A percentile compares a stretch with the other conserved stretches of the same genome.
These are phyloP conservation scores for Drosophila pseudotalamancana DNA, from an alignment of 2,888 invertebrate genomes.

Conservation along the genomic window DNA sequence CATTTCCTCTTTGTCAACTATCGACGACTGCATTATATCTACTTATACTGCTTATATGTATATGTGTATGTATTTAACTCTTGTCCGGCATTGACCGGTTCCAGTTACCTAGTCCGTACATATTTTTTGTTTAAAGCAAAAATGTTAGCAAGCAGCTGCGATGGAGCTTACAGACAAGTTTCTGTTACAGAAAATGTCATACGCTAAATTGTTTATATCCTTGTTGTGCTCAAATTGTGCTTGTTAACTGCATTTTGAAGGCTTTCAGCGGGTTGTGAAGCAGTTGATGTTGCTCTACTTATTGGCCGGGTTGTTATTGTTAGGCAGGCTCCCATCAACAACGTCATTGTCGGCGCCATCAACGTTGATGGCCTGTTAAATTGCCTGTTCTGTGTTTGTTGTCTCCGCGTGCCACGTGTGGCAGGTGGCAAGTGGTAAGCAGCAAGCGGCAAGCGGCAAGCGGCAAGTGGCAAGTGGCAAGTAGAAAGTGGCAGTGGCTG, in stretches of 20 bases:
- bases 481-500: not conserved
- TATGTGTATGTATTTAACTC: too few relatives aligned
- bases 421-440: not conserved
- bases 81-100: too few relatives aligned
- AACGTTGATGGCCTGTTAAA: conserved; percentile 81
- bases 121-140: too few relatives aligned
- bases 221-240: not conserved
- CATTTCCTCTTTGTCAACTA: too few relatives aligned
- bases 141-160: not conserved
- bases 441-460: not conserved
- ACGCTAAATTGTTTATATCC: not conserved
- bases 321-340: conserved; percentile 67
- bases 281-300: conserved; percentile 31
- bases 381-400: conserved; percentile 75
- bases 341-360: conserved; percentile 77
- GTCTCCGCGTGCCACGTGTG: conserved; percentile 47
- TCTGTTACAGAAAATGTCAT: not conserved
- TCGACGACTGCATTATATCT: too few relatives aligned
- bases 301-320: conserved; percentile 67
- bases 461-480: not conserved
- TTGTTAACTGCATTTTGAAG: conserved; percentile 20
- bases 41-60: too few relatives aligned
- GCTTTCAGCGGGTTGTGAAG: conserved; percentile 18
- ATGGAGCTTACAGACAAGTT: not conserved
- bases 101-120: too few relatives aligned